These are phyloP conservation scores for Ametastegia equiseti DNA, from an alignment of 2,888 invertebrate species.

Conservation along the genomic window DNA sequence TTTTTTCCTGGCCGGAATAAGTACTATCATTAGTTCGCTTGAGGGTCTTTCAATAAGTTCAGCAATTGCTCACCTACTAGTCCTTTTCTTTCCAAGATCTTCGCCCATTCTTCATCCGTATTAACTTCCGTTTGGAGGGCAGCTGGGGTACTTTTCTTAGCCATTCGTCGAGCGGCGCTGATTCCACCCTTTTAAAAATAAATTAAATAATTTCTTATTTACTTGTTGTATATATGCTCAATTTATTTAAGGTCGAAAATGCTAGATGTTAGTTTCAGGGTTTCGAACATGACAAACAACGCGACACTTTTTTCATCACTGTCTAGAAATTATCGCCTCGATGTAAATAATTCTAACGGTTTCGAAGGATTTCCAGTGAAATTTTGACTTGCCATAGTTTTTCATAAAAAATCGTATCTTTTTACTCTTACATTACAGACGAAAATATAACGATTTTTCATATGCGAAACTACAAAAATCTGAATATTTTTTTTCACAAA, in stretches of 20 bases:
- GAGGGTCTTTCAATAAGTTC: not conserved
- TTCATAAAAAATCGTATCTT: no score
- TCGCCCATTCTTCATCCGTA: conserved; percentile 91
- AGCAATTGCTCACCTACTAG: conserved; percentile 76
- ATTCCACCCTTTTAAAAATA: conserved; percentile 61
- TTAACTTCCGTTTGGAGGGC: conserved; percentile 89
- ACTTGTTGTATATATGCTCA: no score
- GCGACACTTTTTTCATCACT: no score
- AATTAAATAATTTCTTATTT: not conserved
- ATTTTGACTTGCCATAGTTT: no score
- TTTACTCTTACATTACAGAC: no score
- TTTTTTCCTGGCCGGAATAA: no score
- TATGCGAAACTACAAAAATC: not conserved
- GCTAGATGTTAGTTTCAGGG: no score
- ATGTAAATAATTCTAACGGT: no score
- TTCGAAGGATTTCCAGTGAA: no score
- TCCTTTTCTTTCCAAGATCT: conserved; percentile 86
- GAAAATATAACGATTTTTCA: not conserved
- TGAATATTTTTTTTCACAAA: not conserved
- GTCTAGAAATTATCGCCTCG: no score
- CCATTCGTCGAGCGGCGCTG: conserved; percentile 76
- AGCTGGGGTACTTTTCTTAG: conserved; percentile 87
- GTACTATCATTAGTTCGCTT: no score
- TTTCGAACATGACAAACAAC: no score
- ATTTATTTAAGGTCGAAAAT: not conserved